Base-by-base conservation (phyloP, 1,140 invertebrate species). In the Uloborus diversus region DNA sequence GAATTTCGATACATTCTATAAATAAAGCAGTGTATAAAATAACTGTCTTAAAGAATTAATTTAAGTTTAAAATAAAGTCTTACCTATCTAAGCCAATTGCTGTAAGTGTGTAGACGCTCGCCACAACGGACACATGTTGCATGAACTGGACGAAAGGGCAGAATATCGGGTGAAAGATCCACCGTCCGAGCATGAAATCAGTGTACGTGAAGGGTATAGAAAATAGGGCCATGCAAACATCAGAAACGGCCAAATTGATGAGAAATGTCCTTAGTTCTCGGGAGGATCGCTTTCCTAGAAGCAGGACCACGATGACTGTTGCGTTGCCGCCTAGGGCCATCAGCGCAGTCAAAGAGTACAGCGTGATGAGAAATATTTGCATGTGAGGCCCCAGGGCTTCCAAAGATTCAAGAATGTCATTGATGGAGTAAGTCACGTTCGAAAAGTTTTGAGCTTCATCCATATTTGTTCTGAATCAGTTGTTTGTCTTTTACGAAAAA, bases 171-270 rank as follows among this genome's bases (percentile, higher is more conserved):
- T 81, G 81, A 69, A 88, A 88, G 14, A 88, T 83, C 87, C 87
- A 88, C 7, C 85, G 73, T 27, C 86, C 86, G 9, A 87, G 81
- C 83, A 87, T 86, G 73, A 87, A 88, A 81, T 85, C 84, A 13
- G 87, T 88, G 70, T 88, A 88, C 3, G 87, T 87, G 82, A 88
- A 88, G 2, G 87, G 87, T 17, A 88, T 88, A 33, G 86, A 88
- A 78, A 88, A 87, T 1, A 86, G 78, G 0, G 87, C 85, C 87
- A 88, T 87, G 32, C 84, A 84, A 47, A 88, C 82, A 65, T 88
- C 87, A 20, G 86, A 85, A 11, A 87, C 81, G 0, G 87, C 86
- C 57, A 88, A 75, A 81, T 88, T 88, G 62, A 88, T 85, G 3
- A 88, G 84, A 73, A 87, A 88, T 9, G 84, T 85, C 37, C 86